Evolutionary conservation across 2,888 invertebrate genomes (phyloP).

Genomic region (Eubasilissa splendida): DNA sequence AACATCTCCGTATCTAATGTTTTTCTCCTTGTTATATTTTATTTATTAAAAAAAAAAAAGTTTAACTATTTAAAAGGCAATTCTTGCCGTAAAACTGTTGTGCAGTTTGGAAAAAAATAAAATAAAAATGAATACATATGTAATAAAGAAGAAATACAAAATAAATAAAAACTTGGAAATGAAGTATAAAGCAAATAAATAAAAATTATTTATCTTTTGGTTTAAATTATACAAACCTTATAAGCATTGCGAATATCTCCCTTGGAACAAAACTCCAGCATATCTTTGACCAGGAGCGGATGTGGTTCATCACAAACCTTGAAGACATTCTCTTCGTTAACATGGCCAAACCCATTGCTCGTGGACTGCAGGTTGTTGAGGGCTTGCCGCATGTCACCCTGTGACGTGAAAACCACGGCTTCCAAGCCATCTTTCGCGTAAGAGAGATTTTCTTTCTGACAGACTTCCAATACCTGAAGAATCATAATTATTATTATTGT

Average conservation of each 20-base stretch:
- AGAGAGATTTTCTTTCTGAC: constrained; percentile 73
- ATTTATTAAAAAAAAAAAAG: too few relatives aligned
- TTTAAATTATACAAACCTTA: constrained; percentile 67
- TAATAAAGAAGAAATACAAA: too few relatives aligned
- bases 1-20: too few relatives aligned
- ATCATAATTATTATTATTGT: too few relatives aligned
- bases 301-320: constrained; percentile 99
- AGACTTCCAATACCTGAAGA: constrained; percentile 64
- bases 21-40: too few relatives aligned
- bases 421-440: constrained; percentile 94
- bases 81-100: too few relatives aligned
- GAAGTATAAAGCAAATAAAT: too few relatives aligned
- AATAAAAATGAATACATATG: too few relatives aligned
- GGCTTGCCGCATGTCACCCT: constrained; percentile 98
- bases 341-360: constrained; percentile 90
- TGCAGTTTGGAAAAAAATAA: too few relatives aligned
- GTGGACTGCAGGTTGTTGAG: constrained; percentile 98
- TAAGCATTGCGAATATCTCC: constrained; percentile 91
- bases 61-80: too few relatives aligned
- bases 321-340: constrained; percentile 96
- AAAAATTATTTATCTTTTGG: too few relatives aligned
- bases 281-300: constrained; percentile 91
- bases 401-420: constrained; percentile 97
- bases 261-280: constrained; percentile 87
- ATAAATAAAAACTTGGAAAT: too few relatives aligned